Evolutionary conservation across 2,113 vertebrate species (phyloP).

Genomic region (Lontra canadensis): DNA sequence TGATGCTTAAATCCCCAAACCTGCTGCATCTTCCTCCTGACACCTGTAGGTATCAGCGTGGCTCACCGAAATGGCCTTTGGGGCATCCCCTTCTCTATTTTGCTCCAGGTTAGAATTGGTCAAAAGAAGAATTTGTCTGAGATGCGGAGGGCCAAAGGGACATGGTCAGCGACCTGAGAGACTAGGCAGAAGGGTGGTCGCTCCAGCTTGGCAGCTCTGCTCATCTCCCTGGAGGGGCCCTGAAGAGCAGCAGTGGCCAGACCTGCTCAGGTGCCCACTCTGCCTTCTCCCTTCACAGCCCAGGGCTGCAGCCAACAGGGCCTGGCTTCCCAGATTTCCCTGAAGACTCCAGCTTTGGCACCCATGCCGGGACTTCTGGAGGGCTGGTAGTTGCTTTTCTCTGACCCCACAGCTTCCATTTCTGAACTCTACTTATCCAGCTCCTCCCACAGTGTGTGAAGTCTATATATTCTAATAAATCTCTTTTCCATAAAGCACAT

Average conservation of each 20-base stretch:
- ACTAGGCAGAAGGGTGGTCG: neutral
- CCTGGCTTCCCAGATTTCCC: neutral
- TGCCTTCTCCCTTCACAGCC: neutral
- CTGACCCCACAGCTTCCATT: neutral
- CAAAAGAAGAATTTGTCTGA: neutral
- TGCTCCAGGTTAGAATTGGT: neutral
- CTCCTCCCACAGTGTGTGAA: neutral
- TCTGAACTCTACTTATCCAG: neutral
- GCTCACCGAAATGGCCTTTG: neutral
- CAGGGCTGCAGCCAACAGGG: rapidly evolving
- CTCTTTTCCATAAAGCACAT: neutral
- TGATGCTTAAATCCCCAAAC: neutral
- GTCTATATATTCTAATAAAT: neutral
- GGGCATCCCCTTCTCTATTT: neutral
- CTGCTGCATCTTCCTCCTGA: neutral
- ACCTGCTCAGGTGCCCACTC: neutral
- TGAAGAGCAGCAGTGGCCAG: neutral
- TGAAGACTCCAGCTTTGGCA: neutral
- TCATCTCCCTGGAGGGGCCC: too few relatives aligned
- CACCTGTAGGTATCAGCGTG: neutral
- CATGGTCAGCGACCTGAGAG: neutral
- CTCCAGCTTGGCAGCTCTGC: neutral
- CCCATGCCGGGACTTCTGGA: too few relatives aligned
- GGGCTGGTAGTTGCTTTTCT: neutral
- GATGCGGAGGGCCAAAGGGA: neutral